Base-by-base conservation (phyloP, 2,888 invertebrate genomes). In the Ecliptopera silaceata region DNA sequence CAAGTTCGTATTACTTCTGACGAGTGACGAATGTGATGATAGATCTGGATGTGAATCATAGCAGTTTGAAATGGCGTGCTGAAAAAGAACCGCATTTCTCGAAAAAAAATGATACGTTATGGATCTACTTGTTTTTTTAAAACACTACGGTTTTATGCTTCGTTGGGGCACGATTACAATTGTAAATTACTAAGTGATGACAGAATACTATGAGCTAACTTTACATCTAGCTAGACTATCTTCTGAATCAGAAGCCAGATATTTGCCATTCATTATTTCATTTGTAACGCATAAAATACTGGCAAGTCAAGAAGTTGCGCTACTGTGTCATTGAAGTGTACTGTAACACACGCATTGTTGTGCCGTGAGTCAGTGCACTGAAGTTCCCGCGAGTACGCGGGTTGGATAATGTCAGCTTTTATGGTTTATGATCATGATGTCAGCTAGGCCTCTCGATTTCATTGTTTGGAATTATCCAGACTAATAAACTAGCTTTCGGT, bases 351-450 rank as follows among this genome's bases (percentile, higher is more conserved):
- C 43, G 31, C 44, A 20, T 38, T 20, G 38, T 44, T 43, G 20
- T 22, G 20, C 32, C 13, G 22, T 45, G 52, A 45, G 39, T 52
- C 52, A 51, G 6, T 12, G 52, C 39, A 3, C 36, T 29, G 31
- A 38, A 31, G 38, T 44, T 44, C 29, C 38, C 51, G 51, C 44
- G 51, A 3, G 13, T 26, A 12, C 34, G 43, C 8, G 11, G 20
- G 8, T 18, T 6, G 36, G 34, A 29, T 48, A 52, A 20, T 42
- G 39, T 43, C n/a, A 36, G 50, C 34, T 50, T 10, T 34, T n/a
- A n/a, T 5, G 17, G 18, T 4, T 15, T 26, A 36, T n/a, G 46
- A 18, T 13, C 11, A 47, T 47, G 42, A 50, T 34, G 42, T 50
- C 49, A 50, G 41, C 12, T 34, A 1, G 15, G 15, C 10, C 5